Base-by-base conservation (phyloP, 2,888 invertebrate species). In the Alloscopus bannaensis region DNA sequence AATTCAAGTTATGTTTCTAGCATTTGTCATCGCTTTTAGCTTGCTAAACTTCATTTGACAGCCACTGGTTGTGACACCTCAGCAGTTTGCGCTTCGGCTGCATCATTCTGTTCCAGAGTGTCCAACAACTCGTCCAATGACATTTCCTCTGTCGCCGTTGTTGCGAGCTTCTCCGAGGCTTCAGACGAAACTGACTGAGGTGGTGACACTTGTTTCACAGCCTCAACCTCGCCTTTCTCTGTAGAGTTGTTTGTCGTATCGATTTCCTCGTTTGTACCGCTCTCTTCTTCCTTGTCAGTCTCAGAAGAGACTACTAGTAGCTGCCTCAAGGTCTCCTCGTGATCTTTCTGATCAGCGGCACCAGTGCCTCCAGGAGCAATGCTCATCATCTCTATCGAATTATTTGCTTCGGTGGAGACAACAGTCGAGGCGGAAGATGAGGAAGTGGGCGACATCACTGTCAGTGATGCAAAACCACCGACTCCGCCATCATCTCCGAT, bases 41-140 rank as follows among this genome's bases (percentile, higher is more conserved):
- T n/a, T n/a, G n/a, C n/a, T n/a, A n/a, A n/a, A n/a, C n/a, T n/a
- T n/a, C n/a, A n/a, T n/a, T n/a, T n/a, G 0, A 68, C 75, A 59
- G 66, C 68, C 6, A 75, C 68, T 4, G 68, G 60, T 24, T 62
- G 16, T n/a, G n/a, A n/a, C 3, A 66, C 52, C 28, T 66, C 72
- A 18, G 22, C 18, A 29, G n/a, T 18, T 29, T 29, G n/a, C 31
- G n/a, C 13, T 24, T 13, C 22, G n/a, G 3, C 55, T 3, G 55
- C 64, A 3, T 64, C 40, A 36, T 52, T 73, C 28, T 59, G 47
- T n/a, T 75, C 75, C 11, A 65, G 31, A 0, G 29, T 59, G 22
- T 75, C 75, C 40, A 75, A 13, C 13, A 75, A 22, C 4, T 75
- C 75, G 40, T 75, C 75, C n/a, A 75, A 29, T 0, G 75, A 68